Evolutionary conservation across 2,888 invertebrate species (phyloP).

Genomic region (Tortrix viridana): DNA sequence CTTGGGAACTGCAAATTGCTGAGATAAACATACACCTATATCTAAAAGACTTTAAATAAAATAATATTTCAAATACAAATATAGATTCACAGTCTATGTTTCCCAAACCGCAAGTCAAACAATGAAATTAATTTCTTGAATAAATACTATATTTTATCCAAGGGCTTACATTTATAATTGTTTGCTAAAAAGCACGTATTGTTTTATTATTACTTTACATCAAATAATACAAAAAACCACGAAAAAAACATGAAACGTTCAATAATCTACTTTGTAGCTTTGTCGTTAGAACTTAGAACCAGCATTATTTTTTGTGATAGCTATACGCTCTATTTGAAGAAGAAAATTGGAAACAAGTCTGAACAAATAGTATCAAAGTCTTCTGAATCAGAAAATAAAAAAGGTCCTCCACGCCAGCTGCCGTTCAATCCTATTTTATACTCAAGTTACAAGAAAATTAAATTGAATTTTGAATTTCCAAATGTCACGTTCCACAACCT

Average conservation of each 20-base stretch:
- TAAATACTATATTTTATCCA: not conserved
- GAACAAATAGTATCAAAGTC: slow-evolving; percentile 31
- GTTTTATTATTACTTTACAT: slow-evolving; percentile 18
- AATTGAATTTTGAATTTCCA: slow-evolving; percentile 9
- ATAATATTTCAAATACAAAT: too few relatives aligned
- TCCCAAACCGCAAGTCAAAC: not conserved
- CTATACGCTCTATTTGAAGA: slow-evolving; percentile 19
- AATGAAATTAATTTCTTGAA: not conserved
- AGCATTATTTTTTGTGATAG: too few relatives aligned
- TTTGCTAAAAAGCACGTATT: slow-evolving; percentile 26
- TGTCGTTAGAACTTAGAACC: too few relatives aligned
- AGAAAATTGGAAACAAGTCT: slow-evolving; percentile 35
- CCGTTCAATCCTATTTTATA: slow-evolving; percentile 16
- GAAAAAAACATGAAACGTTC: too few relatives aligned
- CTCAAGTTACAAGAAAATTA: not conserved
- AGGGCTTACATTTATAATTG: slow-evolving; percentile 23
- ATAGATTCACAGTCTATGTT: too few relatives aligned
- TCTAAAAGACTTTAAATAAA: too few relatives aligned
- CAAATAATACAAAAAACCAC: slow-evolving; percentile 14
- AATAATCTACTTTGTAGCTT: too few relatives aligned
- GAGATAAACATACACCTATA: too few relatives aligned
- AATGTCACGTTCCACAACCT: not conserved
- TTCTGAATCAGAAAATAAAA: slow-evolving; percentile 19
- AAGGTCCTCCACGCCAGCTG: slow-evolving; percentile 10
- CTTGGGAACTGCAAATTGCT: too few relatives aligned